These are phyloP conservation scores for Coccyzus lansbergi DNA, from an alignment of 2,797 vertebrate species.

Conservation along the genomic window DNA sequence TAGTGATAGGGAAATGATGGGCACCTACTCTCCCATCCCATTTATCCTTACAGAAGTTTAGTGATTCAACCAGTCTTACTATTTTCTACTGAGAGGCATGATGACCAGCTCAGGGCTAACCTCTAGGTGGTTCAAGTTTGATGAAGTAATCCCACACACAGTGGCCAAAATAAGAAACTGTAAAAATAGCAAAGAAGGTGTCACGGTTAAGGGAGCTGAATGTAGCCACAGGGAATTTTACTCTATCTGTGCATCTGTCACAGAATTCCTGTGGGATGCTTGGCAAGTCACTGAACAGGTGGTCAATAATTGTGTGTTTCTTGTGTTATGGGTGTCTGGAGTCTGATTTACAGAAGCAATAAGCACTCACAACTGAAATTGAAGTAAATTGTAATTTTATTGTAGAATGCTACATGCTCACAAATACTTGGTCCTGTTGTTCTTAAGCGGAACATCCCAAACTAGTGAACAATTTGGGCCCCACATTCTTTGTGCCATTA, in stretches of 20 bases:
- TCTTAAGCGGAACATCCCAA: conserved; percentile 22
- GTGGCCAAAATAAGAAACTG: neutral
- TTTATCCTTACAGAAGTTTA: neutral
- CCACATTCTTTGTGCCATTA: neutral
- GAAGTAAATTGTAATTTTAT: conserved; percentile 66
- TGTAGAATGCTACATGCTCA: conserved; percentile 37
- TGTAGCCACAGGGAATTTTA: conserved; percentile 56
- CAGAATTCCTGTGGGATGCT: conserved; percentile 54
- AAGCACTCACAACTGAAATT: conserved; percentile 61
- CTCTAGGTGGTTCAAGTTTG: conserved; percentile 13
- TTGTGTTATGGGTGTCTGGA: conserved; percentile 67
- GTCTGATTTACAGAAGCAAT: conserved; percentile 67
- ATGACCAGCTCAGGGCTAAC: neutral
- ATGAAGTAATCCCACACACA: conserved; percentile 22
- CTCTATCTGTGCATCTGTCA: conserved; percentile 65
- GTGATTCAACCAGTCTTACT: neutral
- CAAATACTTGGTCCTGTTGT: conserved; percentile 45
- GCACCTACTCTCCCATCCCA: neutral
- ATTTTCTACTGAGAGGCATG: neutral
- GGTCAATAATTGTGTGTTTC: conserved; percentile 71
- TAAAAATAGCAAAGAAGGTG: conserved; percentile 37
- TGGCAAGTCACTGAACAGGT: conserved; percentile 66
- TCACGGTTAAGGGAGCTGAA: conserved; percentile 66
- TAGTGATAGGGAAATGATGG: neutral
- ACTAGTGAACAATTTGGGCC: neutral